Base-by-base conservation (phyloP, 37 sponge, comb jelly and placozoan genomes). In the Diacarnus erythraeanus region DNA sequence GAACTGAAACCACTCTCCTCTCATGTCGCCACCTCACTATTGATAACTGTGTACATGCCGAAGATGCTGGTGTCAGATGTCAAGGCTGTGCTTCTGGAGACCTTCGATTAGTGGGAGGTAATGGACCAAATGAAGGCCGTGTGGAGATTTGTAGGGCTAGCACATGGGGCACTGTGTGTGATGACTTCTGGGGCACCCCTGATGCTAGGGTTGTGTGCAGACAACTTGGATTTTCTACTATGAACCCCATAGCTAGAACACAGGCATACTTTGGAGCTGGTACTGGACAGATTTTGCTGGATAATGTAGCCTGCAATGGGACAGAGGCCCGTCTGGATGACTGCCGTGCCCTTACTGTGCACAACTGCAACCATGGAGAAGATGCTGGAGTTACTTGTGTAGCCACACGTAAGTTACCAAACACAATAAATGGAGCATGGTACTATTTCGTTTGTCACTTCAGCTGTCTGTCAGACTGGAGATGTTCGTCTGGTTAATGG, bases 401-500 rank as follows among this genome's bases (percentile, higher is more conserved):
- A 23, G 64, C 64, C 25, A 61, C 21, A 6, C 64, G 64, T 61
- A 15, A 29, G 64, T 61, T 4, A 29, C 20, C 64, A 61, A 61
- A 15, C 21, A 6, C 6, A 23, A 6, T 27, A 20, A 27, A 23
- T 61, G 51, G 51, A 15, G 12, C 51, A 47, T 47, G 12, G 12
- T 23, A 23, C 9, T 61, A 23, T 61, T 27, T 29, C 8, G 20
- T 12, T 25, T 61, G 30, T 61, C 30, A 23, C 20, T 27, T 29
- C 8, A 61, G 64, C 64, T 61, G 30, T 61, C 30, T 61, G 64
- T 61, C 29, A 61, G 30, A 61, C 43, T 42, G 80, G 80, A 66
- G 44, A 25, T 21, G 35, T 78, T 25, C 40, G 75, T 27, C 61
- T 84, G 23, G 56, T 64, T 63, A 68, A 77, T 41, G 77, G 84